Evolutionary conservation across 2,888 invertebrate genomes (phyloP).

Genomic region (Orthosia gothica): DNA sequence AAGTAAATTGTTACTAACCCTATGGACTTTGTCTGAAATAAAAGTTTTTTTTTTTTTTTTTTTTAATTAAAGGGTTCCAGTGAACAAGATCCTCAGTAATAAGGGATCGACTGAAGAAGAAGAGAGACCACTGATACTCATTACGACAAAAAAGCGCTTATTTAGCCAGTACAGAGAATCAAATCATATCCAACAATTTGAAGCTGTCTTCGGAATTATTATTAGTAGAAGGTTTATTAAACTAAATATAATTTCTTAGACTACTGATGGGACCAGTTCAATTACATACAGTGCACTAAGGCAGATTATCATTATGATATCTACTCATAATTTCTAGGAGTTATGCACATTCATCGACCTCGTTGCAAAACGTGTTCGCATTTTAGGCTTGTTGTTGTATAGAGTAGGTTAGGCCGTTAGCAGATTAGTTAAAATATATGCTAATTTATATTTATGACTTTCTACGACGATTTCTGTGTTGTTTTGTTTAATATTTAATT

Average conservation of each 20-base stretch:
- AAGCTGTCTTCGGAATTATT: no score
- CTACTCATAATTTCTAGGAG: constrained; percentile 16
- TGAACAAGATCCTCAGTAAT: no score
- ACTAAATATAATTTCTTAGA: background rate
- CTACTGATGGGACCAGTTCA: constrained; percentile 6
- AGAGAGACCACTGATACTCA: no score
- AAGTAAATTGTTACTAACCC: no score
- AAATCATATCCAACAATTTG: no score
- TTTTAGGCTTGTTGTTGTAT: background rate
- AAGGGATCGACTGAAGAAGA: no score
- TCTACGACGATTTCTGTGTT: background rate
- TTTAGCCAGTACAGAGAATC: no score
- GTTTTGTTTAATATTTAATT: background rate
- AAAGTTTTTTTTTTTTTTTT: no score
- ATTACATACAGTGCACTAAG: background rate
- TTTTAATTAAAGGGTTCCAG: no score
- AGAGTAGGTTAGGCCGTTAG: background rate
- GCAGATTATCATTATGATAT: background rate
- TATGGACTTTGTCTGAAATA: no score
- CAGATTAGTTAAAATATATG: background rate
- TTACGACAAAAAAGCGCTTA: no score
- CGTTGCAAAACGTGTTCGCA: constrained; percentile 10
- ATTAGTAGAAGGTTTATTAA: background rate
- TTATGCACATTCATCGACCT: constrained; percentile 24
- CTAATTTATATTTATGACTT: background rate